Base-by-base conservation (phyloP, 2,113 vertebrate species). In the Copsychus sechellarum region DNA sequence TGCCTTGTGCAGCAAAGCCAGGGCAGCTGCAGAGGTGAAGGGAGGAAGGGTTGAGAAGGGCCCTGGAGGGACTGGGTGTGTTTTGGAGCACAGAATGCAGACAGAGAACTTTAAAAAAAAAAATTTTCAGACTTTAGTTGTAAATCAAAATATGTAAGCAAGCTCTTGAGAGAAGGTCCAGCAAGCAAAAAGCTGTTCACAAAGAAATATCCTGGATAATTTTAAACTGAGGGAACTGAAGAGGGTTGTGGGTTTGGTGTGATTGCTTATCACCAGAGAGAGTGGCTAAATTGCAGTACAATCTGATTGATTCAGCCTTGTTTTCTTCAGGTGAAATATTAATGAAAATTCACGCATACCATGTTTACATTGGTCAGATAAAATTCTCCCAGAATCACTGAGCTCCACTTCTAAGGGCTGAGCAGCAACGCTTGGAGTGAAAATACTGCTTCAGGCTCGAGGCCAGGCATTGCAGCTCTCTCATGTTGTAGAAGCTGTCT, bases 1-100 rank as follows among this genome's bases (percentile, higher is more conserved):
- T 6, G 2, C 58, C 7, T 72, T 57, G 21, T 72, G 43, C 50
- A 60, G 62, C 26, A 71, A 87, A 56, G 11, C 25, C n/a, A 14
- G 34, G 20, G 24, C 3, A 6, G 60, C 77, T 71, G 50, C 42
- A 66, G 64, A 2, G 1, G 58, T 5, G 34, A 78, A 80, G 12
- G 42, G 28, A 53, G 16, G 0, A 0, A 0, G 1, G 43, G 31
- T 6, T 74, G 43, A 69, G 60, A 70, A 89, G 61, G 18, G 13
- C 38, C 11, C 3, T 16, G 51, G 38, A 74, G 51, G 33, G 19
- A 42, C 38, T 2, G 47, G 47, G 3, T 48, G 28, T 1, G 0
- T 50, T 86, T 81, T 1, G 3, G 51, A 83, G 15, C 11, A 76
- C 6, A 14, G 36, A 84, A 57, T 33, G 20, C 0, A 73, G 58